Percentiles rank a stretch among this genome's conserved stretches.
Conservation (phyloP, 2,113 vertebrate genomes). For the Prionailurus bengalensis region DNA sequence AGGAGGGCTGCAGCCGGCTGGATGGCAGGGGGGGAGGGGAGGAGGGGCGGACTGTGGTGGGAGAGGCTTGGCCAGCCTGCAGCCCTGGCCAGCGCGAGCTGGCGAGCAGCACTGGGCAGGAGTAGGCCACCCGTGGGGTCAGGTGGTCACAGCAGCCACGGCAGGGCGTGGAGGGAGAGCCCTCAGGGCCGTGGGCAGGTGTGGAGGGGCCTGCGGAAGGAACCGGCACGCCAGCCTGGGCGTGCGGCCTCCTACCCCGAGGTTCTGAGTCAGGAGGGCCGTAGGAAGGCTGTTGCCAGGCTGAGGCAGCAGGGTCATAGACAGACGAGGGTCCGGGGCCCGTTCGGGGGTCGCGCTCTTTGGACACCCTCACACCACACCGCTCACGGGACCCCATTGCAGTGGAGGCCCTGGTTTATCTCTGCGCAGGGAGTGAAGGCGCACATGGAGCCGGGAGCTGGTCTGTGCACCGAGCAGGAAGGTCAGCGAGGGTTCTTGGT, state of each 20-base stretch:
- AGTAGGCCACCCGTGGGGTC: not conserved
- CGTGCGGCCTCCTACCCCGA: not conserved
- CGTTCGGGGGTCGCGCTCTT: not conserved
- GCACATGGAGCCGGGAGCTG: rapidly evolving
- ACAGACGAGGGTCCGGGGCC: not conserved
- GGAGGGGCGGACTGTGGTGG: not conserved
- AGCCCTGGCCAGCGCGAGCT: not conserved
- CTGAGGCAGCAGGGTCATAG: rapidly evolving
- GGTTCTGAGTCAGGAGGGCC: not conserved
- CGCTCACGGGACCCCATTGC: not conserved
- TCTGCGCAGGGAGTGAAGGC: rapidly evolving
- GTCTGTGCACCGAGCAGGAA: not conserved
- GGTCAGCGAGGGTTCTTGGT: not conserved
- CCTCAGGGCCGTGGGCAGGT: not conserved
- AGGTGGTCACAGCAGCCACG: not conserved
- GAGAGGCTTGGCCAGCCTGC: not conserved
- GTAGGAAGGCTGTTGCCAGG: not conserved
- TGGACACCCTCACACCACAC: rapidly evolving
- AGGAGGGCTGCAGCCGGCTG: rapidly evolving
- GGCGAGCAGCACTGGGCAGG: not conserved
- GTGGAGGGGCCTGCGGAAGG: not conserved
- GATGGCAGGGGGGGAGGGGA: not conserved
- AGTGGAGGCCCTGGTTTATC: rapidly evolving
- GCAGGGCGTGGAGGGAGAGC: not conserved
- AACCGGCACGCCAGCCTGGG: not conserved